Evolutionary conservation across 2,888 invertebrate species (phyloP).

Genomic region (Stenurella melanura): DNA sequence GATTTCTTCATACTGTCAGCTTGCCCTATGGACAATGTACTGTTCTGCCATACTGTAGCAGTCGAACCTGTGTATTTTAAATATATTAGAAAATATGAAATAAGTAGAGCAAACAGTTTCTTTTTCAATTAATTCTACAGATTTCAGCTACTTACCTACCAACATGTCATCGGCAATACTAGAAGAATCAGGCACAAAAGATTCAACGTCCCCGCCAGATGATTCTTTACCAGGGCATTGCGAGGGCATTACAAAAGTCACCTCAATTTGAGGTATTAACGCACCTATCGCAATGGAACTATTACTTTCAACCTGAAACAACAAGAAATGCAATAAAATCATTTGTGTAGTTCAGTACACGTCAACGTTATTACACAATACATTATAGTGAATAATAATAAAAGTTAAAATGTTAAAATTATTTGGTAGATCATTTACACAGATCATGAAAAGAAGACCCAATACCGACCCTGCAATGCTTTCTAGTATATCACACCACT

Average conservation of each 20-base stretch:
- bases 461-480: too few relatives aligned
- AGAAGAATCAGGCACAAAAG: slow-evolving; percentile 87
- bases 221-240: slow-evolving; percentile 90
- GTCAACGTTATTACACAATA: too few relatives aligned
- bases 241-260: slow-evolving; percentile 91
- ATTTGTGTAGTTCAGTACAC: too few relatives aligned
- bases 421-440: too few relatives aligned
- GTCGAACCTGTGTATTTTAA: slow-evolving; percentile 60
- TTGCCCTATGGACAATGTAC: slow-evolving; percentile 62
- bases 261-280: slow-evolving; percentile 89
- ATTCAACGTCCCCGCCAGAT: slow-evolving; percentile 88
- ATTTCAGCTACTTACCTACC: slow-evolving; percentile 55
- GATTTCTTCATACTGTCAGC: slow-evolving; percentile 51
- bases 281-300: slow-evolving; percentile 83
- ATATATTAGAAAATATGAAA: too few relatives aligned
- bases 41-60: slow-evolving; percentile 67
- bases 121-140: too few relatives aligned
- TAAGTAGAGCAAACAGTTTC: not conserved
- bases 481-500: too few relatives aligned
- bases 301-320: slow-evolving; percentile 69
- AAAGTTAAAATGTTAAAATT: too few relatives aligned
- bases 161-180: slow-evolving; percentile 86
- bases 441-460: too few relatives aligned
- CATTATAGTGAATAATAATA: too few relatives aligned
- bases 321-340: not conserved